Base-by-base conservation (phyloP, 2,888 invertebrate species). In the Hoplodrina ambigua region DNA sequence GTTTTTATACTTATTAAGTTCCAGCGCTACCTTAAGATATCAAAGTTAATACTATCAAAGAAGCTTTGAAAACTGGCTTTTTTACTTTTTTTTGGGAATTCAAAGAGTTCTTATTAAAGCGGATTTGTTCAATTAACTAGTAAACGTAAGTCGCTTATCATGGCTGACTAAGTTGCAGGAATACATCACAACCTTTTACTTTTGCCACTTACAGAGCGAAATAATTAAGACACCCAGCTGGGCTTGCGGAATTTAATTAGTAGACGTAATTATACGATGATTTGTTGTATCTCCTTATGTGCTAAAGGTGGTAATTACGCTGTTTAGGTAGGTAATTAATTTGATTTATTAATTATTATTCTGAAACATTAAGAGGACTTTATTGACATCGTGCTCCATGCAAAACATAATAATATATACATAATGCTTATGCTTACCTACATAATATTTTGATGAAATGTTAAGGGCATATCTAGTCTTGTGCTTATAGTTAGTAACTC, bases 101-200 rank as follows among this genome's bases (percentile, higher is more conserved):
- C 46, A 11, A 69, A 37, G 44, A 25, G 19, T 50, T 53, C 58
- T 65, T 50, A 49, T 0, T 25, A 46, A 74, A 57, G 53, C 33
- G 49, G 71, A 66, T 79, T 72, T 53, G 19, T 55, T 56, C 56
- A 78, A 78, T 68, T 71, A 68, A 62, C 33, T 59, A 44, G 59
- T 60, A 72, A 64, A 50, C 44, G 25, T 49, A 69, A 78, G 66
- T 58, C 25, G 30, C 68, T 69, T 76, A 72, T 62, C 58, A 62
- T n/a, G 55, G 33, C 25, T 57, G 52, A 72, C 50, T 80, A 54
- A 72, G 58, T 67, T 37, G 30, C 30, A 69, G 33, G 25, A 64
- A 69, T 69, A 63, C 19, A 60, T 71, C 56, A 69, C 25, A 55
- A 69, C 44, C 52, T 53, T 70, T 53, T 33, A 68, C 54, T 71